Base-by-base conservation (phyloP, 2,113 vertebrate species). In the Protobothrops mucrosquamatus region DNA sequence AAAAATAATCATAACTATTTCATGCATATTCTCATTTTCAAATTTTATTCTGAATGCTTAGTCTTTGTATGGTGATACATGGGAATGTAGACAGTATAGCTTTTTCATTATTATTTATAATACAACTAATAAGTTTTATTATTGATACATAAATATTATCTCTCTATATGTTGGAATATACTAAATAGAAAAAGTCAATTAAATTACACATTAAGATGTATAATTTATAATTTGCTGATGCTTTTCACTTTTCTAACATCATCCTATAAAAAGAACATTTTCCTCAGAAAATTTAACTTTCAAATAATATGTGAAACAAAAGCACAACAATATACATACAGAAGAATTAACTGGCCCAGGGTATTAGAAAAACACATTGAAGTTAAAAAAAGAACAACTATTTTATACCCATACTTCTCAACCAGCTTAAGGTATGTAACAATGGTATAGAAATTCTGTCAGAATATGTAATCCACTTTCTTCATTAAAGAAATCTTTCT, bases 391-490 rank as follows among this genome's bases (percentile, higher is more conserved):
- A 51, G 1, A 57, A 92, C 3, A 48, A 92, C 22, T n/a, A n/a
- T 81, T 86, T 85, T 86, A 59, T 18, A 59, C 10, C 48, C 34
- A 43, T 54, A 52, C 26, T 69, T 46, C n/a, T 91, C 12, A 87
- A 46, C 64, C 39, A 29, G 88, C 1, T 34, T 85, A 59, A 56
- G 7, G 54, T 51, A 85, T 20, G 15, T 89, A 9, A 34, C 59
- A 85, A 81, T 24, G 39, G 24, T 34, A 61, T 46, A 43, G 29
- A 74, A 92, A 55, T 85, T 89, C 29, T 89, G 55, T 89, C 69
- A 89, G 74, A 59, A 92, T 29, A 89, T 26, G 88, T 85, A 89
- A 59, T 89, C 55, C 43, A 39, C 11, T 92, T 85, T 92, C 43
- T 51, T 61, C 57, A 29, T 43, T 48, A 29, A 43, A 85, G 87